Evolutionary conservation across 2,888 invertebrate genomes (phyloP).

Genomic region (Bombyx huttoni): DNA sequence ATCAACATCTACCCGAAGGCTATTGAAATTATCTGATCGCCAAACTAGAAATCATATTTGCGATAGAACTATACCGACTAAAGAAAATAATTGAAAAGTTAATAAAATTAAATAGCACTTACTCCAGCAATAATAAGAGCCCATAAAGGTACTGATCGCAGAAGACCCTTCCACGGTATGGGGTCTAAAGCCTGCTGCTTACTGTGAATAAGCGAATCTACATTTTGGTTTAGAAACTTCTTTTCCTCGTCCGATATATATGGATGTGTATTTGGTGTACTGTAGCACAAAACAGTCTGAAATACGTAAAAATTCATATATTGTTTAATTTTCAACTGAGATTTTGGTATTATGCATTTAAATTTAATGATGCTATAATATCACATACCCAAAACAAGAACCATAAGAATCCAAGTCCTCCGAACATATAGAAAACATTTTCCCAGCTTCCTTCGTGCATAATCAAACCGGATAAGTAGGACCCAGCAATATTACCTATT

Average conservation of each 20-base stretch:
- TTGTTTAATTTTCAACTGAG: too few species aligned
- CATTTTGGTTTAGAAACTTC: conserved; percentile 71
- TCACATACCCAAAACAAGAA: conserved; percentile 59
- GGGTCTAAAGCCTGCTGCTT: conserved; percentile 59
- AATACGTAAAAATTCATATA: conserved; percentile 9
- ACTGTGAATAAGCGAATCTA: conserved; percentile 57
- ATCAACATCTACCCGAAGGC: background rate
- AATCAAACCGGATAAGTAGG: conserved; percentile 63
- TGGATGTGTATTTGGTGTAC: conserved; percentile 67
- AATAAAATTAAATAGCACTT: conserved; percentile 24
- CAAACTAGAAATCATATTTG: too few species aligned
- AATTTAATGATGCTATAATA: background rate
- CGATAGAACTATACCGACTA: too few species aligned
- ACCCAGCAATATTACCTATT: conserved; percentile 69
- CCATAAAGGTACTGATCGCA: conserved; percentile 78
- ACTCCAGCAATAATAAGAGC: conserved; percentile 79
- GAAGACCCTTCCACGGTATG: conserved; percentile 79
- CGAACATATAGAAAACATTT: conserved; percentile 73
- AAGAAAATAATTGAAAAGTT: background rate
- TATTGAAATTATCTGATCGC: too few species aligned
- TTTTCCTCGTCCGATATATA: conserved; percentile 68
- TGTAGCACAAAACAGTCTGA: conserved; percentile 58
- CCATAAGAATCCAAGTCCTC: conserved; percentile 64
- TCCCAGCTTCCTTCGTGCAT: conserved; percentile 69
- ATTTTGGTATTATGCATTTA: background rate